Base-by-base conservation (phyloP, 2,113 vertebrate species). In the Prochilodus magdalenae region DNA sequence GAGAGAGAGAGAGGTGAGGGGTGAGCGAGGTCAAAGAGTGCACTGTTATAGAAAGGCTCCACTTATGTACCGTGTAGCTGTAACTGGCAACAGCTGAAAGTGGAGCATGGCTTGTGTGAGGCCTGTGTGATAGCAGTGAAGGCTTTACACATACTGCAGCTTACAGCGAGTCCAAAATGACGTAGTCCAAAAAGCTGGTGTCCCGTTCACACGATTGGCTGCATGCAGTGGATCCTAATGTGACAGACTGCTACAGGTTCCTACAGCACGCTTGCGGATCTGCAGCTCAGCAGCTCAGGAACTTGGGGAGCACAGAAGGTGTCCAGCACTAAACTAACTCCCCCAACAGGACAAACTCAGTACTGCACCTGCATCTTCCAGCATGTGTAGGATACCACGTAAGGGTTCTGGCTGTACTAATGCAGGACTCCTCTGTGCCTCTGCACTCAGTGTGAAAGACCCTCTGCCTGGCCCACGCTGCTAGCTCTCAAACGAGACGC, bases 401-500 rank as follows among this genome's bases (percentile, higher is more conserved):
- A 15, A 57, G 71, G 49, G 30, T 73, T 75, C 49, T 26, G 60
- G 57, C 60, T 14, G 13, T 51, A 29, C 47, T 66, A 49, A 82
- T 77, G 66, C 44, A 62, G 44, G 40, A 75, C 62, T 51, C 33
- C 3, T 30, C 6, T 26, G 15, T 60, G 40, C 44, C 27, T 73
- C 51, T 69, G 33, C 22, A 51, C 55, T 80, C 24, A 77, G 51
- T 29, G 20, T 33, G 16, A 26, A 47, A 30, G n/a, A 81, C 59
- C 53, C 18, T 29, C 36, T 36, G 76, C 75, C 53, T 44, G 14
- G 44, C 14, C n/a, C 44, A 26, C 20, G 22, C 13, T 24, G 73
- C n/a, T n/a, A 30, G 18, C 65, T n/a, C 26, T 55, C 49, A n/a
- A 83, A 76, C 74, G 65, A 49, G 71, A 75, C 70, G 6, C 59